Evolutionary conservation across 2,888 invertebrate genomes (phyloP), one percentile per base, ranked within the genome.

Genomic region (Agonum fuliginosum): DNA sequence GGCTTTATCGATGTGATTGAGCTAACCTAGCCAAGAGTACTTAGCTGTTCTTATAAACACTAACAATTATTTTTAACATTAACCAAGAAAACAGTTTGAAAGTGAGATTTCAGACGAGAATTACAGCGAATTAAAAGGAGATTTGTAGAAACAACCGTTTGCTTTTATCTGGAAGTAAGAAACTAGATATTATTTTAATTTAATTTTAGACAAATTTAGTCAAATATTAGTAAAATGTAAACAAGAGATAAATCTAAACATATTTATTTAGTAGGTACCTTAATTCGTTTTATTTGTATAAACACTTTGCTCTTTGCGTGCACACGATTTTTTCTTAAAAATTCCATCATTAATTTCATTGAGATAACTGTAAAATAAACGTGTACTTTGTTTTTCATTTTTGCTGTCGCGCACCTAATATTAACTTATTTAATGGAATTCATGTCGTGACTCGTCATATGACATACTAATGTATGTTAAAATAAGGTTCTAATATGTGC

Each of bases 401-500:
- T n/a, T n/a, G n/a, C 12, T n/a, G 4, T 14, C 14, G 12, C 20
- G 20, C n/a, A 20, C 20, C 1, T 48, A 48, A 48, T 8, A 10
- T n/a, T 5, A 20, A 48, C 48, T n/a, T n/a, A 48, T 10, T 48
- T 48, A 19, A 48, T 48, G 5, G 20, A 19, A 48, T 48, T 48
- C 20, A 8, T n/a, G n/a, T 10, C 27, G 54, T 54, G 30, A 62
- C 58, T 10, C 27, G 54, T 54, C 17, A 62, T 30, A 30, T 30
- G 30, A 62, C 58, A 62, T 62, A 62, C 58, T 62, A 58, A 62
- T 62, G 58, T 30, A 30, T 27, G 24, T n/a, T 5, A 27, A 17
- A 62, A 30, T 62, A 30, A 30, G 58, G 27, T 22, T 20, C 37
- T 20, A 67, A 67, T 67, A 41, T 14, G 22, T 67, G 67, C 67